These are phyloP conservation scores for Calyptommatus sinebrachiatus DNA, from an alignment of 2,113 vertebrate species.

Conservation along the genomic window DNA sequence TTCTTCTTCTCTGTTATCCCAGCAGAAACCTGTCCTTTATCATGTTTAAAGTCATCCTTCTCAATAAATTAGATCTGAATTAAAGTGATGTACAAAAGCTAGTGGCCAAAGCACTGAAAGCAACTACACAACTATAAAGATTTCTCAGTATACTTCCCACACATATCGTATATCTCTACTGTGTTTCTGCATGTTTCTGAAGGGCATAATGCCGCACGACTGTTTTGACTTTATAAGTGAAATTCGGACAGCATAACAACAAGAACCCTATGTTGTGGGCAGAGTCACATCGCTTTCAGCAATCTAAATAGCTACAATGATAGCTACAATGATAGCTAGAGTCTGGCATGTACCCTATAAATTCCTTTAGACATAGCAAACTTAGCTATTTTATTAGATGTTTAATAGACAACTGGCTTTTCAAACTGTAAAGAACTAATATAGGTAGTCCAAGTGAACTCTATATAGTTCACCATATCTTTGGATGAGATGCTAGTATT, in stretches of 20 bases:
- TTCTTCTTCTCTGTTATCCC: background rate
- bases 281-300: background rate
- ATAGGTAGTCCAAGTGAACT: background rate
- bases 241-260: background rate
- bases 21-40: background rate
- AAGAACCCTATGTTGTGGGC: background rate
- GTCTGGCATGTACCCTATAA: constrained; percentile 1
- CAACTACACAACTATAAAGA: background rate
- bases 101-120: background rate
- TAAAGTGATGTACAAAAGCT: background rate
- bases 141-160: constrained; percentile 7
- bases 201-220: background rate
- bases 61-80: background rate
- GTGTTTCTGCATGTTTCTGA: background rate
- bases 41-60: background rate
- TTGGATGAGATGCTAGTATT: background rate
- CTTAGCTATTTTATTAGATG: constrained; percentile 15
- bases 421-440: constrained; percentile 9
- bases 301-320: background rate
- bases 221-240: constrained; percentile 9
- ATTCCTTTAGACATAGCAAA: background rate
- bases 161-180: background rate
- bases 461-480: background rate
- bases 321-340: background rate
- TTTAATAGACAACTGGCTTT: constrained; percentile 29